Evolutionary conservation across 2,113 vertebrate genomes (phyloP), one percentile per base, ranked within the genome.

Genomic region (Lagenorhynchus albirostris): DNA sequence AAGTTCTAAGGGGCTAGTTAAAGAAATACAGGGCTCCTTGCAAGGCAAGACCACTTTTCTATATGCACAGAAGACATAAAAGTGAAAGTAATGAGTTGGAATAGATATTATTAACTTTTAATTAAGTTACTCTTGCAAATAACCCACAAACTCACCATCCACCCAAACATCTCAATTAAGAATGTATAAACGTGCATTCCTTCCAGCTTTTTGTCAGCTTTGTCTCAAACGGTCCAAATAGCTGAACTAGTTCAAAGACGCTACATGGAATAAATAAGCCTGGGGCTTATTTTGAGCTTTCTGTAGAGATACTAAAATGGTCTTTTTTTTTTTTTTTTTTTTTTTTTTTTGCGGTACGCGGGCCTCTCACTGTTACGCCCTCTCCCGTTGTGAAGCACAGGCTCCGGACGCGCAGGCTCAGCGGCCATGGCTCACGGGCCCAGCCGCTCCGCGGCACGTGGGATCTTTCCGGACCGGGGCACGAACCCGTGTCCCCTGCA

Each of bases 31-130:
- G 44, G 18, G 23, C 31, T 88, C 71, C 55, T 25, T 95, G 44
- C 55, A 96, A 94, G 87, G 83, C 21, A 6, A 67, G 1, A 70
- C 83, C 0, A 25, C 25, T 95, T 77, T 60, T 93, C 47, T 14
- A 25, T 58, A 94, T 77, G 33, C 11, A 2, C 84, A 70, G 89
- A 71, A 90, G 74, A 91, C 60, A 88, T 70, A 44, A 5, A 44
- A 96, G 80, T 92, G 74, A 90, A 98, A 95, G 25, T 70, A 97
- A 98, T 98, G 60, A 1, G 91, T 96, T 93, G 96, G 95, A 83
- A 96, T 83, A 96, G 95, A 97, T 94, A 98, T 97, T 96, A 98
- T 97, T 98, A 98, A 98, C 97, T 98, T 58, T 97, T 98, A 98
- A 98, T 98, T 96, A 98, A 97, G 86, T 74, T 95, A 81, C 81